phyloP scores from a whole-genome alignment of 2,113 vertebrate species.

The Neodon shergylaensis region DNA sequence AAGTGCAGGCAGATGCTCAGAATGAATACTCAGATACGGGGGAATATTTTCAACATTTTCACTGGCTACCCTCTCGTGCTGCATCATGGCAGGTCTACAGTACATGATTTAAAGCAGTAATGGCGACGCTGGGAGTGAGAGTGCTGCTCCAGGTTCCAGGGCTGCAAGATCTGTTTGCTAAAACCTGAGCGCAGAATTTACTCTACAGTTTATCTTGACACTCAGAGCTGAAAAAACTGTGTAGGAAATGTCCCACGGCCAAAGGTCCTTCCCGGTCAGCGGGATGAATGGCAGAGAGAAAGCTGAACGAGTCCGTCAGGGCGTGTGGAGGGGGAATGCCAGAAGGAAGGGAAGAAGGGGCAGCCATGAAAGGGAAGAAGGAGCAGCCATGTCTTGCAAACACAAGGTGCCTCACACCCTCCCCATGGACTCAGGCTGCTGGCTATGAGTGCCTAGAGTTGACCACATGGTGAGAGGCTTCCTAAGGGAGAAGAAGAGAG shows the following conservation, averaged over 20 bases:
- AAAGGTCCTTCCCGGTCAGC: not conserved
- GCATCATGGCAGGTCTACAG: not conserved
- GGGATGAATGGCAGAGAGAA: not conserved
- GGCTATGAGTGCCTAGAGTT: not conserved
- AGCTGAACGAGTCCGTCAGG: too few relatives aligned
- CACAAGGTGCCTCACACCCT: rapidly evolving
- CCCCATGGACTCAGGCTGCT: too few relatives aligned
- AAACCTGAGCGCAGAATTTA: not conserved
- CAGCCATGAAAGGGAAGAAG: not conserved
- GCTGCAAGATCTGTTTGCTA: not conserved
- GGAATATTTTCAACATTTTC: constrained; percentile 41
- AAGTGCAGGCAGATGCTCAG: constrained; percentile 74
- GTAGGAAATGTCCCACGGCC: not conserved
- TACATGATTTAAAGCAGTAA: not conserved
- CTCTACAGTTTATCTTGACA: not conserved
- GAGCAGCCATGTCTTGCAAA: too few relatives aligned
- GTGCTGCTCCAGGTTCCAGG: not conserved
- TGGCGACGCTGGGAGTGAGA: not conserved
- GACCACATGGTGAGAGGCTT: not conserved
- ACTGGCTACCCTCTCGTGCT: not conserved
- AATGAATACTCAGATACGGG: constrained; percentile 60
- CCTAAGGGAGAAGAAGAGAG: not conserved
- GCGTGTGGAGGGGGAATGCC: rapidly evolving
- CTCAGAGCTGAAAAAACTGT: not conserved
- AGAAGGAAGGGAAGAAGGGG: not conserved